Percentiles rank a stretch among this genome's conserved stretches.
Evolutionary conservation across 1,140 invertebrate species (phyloP).

Genomic region (Pogonomyrmex californicus): DNA sequence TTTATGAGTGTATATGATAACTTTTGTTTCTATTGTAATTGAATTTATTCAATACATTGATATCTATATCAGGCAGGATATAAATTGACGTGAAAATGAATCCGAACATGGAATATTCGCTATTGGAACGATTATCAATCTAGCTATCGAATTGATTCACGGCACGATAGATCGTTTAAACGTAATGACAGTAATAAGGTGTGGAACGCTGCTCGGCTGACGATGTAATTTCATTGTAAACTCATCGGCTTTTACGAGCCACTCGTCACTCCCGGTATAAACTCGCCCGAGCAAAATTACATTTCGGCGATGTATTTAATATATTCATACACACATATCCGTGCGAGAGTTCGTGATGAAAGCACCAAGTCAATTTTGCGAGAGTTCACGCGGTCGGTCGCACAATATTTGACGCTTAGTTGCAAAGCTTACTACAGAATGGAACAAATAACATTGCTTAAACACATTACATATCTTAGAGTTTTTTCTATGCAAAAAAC

Average conservation of each 20-base stretch:
- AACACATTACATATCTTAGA: not conserved
- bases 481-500: not conserved
- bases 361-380: constrained; percentile 15
- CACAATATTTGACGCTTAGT: constrained; percentile 29
- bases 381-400: constrained; percentile 6
- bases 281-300: constrained; percentile 5
- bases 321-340: constrained; percentile 40
- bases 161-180: constrained; percentile 66
- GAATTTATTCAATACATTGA: constrained; percentile 1
- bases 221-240: constrained; percentile 67
- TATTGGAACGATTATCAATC: constrained; percentile 70
- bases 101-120: constrained; percentile 31
- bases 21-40: not conserved
- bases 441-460: not conserved
- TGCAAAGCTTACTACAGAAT: constrained; percentile 1
- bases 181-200: constrained; percentile 67
- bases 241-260: constrained; percentile 67
- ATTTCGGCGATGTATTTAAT: constrained; percentile 55
- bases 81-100: constrained; percentile 63
- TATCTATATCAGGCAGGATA: constrained; percentile 10
- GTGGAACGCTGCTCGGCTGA: constrained; percentile 36
- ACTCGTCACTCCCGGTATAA: constrained; percentile 24
- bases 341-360: constrained; percentile 28
- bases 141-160: constrained; percentile 49
- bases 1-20: not conserved